Conservation (phyloP, 1,140 invertebrate genomes). For the Polypedilum vanderplanki region DNA sequence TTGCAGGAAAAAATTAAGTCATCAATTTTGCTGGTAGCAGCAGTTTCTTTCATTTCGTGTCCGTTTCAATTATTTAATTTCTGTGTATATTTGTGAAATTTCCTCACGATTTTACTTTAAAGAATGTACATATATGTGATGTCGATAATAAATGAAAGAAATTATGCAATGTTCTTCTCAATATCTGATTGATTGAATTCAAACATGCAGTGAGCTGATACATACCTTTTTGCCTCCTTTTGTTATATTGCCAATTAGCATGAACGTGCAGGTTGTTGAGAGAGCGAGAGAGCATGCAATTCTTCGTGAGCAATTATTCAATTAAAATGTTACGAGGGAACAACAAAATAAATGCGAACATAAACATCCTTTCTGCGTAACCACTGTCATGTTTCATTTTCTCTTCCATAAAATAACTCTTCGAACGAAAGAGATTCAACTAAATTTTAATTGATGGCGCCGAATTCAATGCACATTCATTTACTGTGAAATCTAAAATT, state of each 20-base stretch:
- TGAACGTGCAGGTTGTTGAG: conserved; percentile 15
- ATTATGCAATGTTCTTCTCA: too few relatives aligned
- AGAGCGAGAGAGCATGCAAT: neutral
- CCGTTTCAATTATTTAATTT: conserved; percentile 12
- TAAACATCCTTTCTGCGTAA: neutral
- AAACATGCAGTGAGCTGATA: neutral
- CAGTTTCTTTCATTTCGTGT: conserved; percentile 17
- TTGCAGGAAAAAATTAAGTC: conserved; percentile 9
- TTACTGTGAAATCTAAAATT: conserved; percentile 19
- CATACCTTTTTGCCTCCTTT: too few relatives aligned
- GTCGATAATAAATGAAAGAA: neutral
- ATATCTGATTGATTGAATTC: neutral
- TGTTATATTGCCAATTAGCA: neutral
- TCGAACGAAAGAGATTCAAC: neutral
- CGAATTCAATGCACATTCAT: neutral
- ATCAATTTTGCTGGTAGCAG: neutral
- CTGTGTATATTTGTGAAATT: neutral
- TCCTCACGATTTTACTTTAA: neutral
- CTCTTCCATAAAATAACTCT: too few relatives aligned
- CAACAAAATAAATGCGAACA: neutral
- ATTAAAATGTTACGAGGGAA: neutral
- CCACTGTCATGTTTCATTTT: conserved; percentile 5
- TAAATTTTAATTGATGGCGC: conserved; percentile 18
- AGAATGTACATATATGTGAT: neutral
- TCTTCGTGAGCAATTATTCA: conserved; percentile 3